These are phyloP conservation scores for Apodemus agrarius DNA, from an alignment of 2,797 vertebrate species.

Conservation along the genomic window DNA sequence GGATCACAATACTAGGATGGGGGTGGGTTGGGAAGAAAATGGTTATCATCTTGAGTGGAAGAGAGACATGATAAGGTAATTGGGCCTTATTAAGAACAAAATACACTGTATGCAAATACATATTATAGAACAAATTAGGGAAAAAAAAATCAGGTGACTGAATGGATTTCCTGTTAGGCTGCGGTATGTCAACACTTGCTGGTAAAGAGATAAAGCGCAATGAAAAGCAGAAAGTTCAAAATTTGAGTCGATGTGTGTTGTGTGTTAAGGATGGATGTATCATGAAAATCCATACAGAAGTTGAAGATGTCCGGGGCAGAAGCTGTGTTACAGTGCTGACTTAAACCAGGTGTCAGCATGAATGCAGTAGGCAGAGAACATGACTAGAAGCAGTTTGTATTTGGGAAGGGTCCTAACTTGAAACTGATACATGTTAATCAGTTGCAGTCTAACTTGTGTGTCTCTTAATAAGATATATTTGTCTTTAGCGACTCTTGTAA, in stretches of 20 bases:
- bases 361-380: neutral
- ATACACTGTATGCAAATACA: neutral
- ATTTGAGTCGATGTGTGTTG: neutral
- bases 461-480: slow-evolving; percentile 57
- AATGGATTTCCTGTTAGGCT: neutral
- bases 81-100: neutral
- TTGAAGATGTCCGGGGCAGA: neutral
- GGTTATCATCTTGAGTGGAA: neutral
- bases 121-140: neutral
- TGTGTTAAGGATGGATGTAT: neutral
- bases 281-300: slow-evolving; percentile 28
- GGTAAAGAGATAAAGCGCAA: neutral
- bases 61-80: neutral
- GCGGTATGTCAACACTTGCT: neutral
- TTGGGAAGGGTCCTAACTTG: neutral
- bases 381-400: neutral
- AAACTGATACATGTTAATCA: slow-evolving; percentile 47
- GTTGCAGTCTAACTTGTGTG: neutral
- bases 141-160: neutral
- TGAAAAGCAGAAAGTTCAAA: neutral
- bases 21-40: too few species aligned
- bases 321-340: neutral
- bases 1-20: neutral
- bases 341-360: neutral
- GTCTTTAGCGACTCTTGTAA: slow-evolving; percentile 43